Conservation (phyloP, 64 coral and sea anemone genomes). For the Actinia tenebrosa region DNA sequence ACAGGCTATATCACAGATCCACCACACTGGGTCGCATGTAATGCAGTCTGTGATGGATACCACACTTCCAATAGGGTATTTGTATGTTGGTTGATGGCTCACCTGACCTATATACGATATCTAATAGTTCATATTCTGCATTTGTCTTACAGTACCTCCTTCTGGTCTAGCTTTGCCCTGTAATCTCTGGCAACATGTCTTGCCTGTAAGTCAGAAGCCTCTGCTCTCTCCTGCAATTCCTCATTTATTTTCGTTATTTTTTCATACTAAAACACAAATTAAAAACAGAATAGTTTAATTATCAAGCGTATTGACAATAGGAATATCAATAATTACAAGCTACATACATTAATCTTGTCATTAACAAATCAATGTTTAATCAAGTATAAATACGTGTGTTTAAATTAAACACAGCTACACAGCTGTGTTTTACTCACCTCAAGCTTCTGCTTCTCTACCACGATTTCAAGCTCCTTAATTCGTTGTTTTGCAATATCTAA, state of each 20-base stretch:
- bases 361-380: not conserved
- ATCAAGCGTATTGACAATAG: not conserved
- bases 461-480: conserved; percentile 58
- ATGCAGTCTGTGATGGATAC: no score
- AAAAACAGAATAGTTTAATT: not conserved
- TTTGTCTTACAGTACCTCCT: conserved; percentile 47
- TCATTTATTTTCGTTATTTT: conserved; percentile 52
- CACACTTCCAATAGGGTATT: no score
- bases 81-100: no score
- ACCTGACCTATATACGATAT: not conserved
- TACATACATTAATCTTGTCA: not conserved
- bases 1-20: no score
- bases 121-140: not conserved
- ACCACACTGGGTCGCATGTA: no score
- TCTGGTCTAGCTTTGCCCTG: conserved; percentile 45
- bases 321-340: not conserved
- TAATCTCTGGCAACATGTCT: conserved; percentile 67
- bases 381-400: not conserved
- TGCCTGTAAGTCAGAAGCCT: conserved; percentile 72
- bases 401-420: not conserved
- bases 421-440: conserved; percentile 51
- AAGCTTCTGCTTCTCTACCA: conserved; percentile 49
- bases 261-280: conserved; percentile 48
- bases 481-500: conserved; percentile 61
- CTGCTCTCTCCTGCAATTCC: conserved; percentile 73